Evolutionary conservation across 2,797 vertebrate genomes (phyloP).

Genomic region (Darevskia nairensis): DNA sequence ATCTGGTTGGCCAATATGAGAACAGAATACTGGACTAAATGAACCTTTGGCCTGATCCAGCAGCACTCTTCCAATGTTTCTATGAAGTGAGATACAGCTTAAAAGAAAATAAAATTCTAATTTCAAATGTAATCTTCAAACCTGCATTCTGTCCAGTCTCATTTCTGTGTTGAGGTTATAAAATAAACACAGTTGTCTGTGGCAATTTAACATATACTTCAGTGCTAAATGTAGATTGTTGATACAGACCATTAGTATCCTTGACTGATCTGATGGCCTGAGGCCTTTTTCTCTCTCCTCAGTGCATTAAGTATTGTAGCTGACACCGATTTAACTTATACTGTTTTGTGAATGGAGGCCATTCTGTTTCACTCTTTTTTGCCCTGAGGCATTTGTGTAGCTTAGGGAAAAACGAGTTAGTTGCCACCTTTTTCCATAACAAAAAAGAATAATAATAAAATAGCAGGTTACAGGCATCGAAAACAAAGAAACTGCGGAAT

Average conservation of each 20-base stretch:
- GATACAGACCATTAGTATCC: not conserved
- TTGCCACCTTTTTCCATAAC: not conserved
- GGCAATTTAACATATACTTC: not conserved
- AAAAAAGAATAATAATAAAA: too few relatives aligned
- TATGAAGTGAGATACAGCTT: not conserved
- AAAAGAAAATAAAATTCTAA: not conserved
- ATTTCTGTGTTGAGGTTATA: not conserved
- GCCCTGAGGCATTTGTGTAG: not conserved
- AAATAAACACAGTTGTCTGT: not conserved
- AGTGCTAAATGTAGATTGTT: not conserved
- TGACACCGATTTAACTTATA: not conserved
- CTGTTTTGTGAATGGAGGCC: not conserved
- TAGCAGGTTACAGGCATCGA: too few relatives aligned
- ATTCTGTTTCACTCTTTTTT: not conserved
- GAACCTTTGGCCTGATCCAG: not conserved
- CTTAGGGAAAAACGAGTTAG: not conserved
- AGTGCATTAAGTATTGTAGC: not conserved
- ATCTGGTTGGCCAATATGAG: not conserved
- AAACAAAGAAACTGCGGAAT: too few relatives aligned
- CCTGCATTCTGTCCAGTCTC: not conserved
- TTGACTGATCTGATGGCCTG: not conserved
- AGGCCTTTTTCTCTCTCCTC: not conserved
- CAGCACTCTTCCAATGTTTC: too few relatives aligned
- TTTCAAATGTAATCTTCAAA: not conserved
- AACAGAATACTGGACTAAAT: not conserved